Base-by-base conservation (phyloP, 2,113 vertebrate genomes). In the Grammomys dolichurus region DNA sequence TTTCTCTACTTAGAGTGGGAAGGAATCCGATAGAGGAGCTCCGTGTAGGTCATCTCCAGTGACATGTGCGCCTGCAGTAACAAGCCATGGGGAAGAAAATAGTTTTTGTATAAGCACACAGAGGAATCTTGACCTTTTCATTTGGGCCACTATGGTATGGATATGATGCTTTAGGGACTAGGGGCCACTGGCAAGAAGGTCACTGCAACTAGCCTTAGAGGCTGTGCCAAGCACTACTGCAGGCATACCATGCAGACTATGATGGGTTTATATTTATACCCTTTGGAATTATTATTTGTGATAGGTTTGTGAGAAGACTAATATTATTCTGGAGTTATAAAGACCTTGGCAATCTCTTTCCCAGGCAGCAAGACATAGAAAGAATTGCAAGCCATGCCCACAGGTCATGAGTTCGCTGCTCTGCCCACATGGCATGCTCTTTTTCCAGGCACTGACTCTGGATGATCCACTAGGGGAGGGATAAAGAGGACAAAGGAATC, bases 371-470 rank as follows among this genome's bases (percentile, higher is more conserved):
- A 54, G 75, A n/a, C 58, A 11, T 72, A 72, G 78, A 72, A 89
- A 82, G 16, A n/a, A 85, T 82, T 40, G 43, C 0, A 51, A 26
- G 9, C 43, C 4, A 33, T n/a, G 48, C 28, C 19, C 10, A 11
- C 75, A 72, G 40, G 70, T 75, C 60, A 63, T 31, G 4, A 67
- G 28, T 33, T 69, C 31, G 14, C 65, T 63, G 65, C 33, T 81
- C n/a, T 1, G 0, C 7, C 40, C 31, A 19, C 19, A 65, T 58
- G 4, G 14, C 40, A 67, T 3, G 1, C 56, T 58, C 92, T 40
- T 36, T 33, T 92, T 76, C 70, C 3, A 40, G 46, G 48, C 5
- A 1, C 4, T 63, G 48, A 75, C 60, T 87, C 70, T 75, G 33
- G 63, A 58, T 31, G 72, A 78, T 20, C 36, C 28, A 22, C 19